Evolutionary conservation across 1,140 invertebrate species (phyloP), one percentile per base, ranked within the genome.

Genomic region (Argopecten irradians): DNA sequence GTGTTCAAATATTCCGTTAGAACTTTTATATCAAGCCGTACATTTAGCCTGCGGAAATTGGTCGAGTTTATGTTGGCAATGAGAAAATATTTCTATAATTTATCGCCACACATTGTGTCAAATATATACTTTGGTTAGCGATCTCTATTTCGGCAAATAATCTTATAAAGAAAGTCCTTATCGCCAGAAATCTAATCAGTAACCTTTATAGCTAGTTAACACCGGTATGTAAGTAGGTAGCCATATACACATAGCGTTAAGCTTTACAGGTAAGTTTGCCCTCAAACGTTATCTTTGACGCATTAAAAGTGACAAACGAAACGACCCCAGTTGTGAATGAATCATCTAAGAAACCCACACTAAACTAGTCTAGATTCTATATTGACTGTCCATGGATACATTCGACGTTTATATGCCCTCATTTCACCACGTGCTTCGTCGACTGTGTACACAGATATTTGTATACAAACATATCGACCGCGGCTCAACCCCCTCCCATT

Each of bases 341-440:
- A 71, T 71, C 55, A 71, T 71, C 55, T 7, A 28, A 71, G 55
- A 71, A 46, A 71, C 55, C 55, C n/a, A 71, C 55, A 28, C 22
- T 71, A 71, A 28, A 71, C n/a, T n/a, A n/a, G n/a, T n/a, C n/a
- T n/a, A n/a, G n/a, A n/a, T n/a, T n/a, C n/a, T n/a, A 71, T 71
- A n/a, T 28, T n/a, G n/a, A 71, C 55, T 71, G n/a, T 3, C 55
- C 55, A 0, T 71, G 55, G 55, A 0, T 71, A 28, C 55, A 71
- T 5, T 22, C 22, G 55, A 19, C 43, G 43, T 46, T 46, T 71
- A 71, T 71, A 71, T 71, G 55, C 1, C 55, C 55, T 11, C 7
- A 71, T n/a, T 71, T 71, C 8, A 71, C 55, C 55, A 71, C 55
- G 55, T 71, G 55, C 55, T 71, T n/a, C 28, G 55, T 71, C 55